Evolutionary conservation across 1,140 invertebrate species (phyloP).

Genomic region (Pseudomyrmex flavicornis): DNA sequence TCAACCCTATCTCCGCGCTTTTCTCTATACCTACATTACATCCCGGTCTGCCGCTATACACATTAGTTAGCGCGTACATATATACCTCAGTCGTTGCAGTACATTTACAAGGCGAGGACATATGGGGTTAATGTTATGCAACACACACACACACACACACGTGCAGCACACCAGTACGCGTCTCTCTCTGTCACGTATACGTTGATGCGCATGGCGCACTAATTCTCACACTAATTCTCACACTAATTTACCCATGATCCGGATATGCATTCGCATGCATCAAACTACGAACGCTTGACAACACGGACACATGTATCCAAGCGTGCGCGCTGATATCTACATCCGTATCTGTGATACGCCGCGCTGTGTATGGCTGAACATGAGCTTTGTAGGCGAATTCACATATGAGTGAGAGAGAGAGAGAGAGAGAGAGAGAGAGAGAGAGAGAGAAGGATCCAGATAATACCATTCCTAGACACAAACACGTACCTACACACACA

Average conservation of each 20-base stretch:
- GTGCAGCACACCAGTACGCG: constrained; percentile 25
- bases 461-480: constrained; percentile 19
- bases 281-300: constrained; percentile 68
- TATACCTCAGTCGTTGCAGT: constrained; percentile 59
- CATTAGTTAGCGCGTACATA: constrained; percentile 60
- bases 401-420: background rate
- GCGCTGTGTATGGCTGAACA: constrained; percentile 1
- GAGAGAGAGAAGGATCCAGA: constrained; percentile 27
- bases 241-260: constrained; percentile 69
- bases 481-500: background rate
- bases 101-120: constrained; percentile 64
- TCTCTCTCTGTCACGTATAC: constrained; percentile 24
- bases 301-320: constrained; percentile 61
- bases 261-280: constrained; percentile 70
- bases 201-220: constrained; percentile 58
- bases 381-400: background rate
- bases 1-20: constrained; percentile 49
- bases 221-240: constrained; percentile 72
- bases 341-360: constrained; percentile 45
- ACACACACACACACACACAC: constrained; percentile 34
- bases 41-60: constrained; percentile 15
- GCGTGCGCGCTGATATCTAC: constrained; percentile 37
- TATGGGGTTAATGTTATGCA: constrained; percentile 70
- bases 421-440: too few relatives aligned
- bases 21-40: background rate